These are phyloP conservation scores for Drosophila kohkoa DNA, from an alignment of 1,140 invertebrate genomes.

Conservation along the genomic window DNA sequence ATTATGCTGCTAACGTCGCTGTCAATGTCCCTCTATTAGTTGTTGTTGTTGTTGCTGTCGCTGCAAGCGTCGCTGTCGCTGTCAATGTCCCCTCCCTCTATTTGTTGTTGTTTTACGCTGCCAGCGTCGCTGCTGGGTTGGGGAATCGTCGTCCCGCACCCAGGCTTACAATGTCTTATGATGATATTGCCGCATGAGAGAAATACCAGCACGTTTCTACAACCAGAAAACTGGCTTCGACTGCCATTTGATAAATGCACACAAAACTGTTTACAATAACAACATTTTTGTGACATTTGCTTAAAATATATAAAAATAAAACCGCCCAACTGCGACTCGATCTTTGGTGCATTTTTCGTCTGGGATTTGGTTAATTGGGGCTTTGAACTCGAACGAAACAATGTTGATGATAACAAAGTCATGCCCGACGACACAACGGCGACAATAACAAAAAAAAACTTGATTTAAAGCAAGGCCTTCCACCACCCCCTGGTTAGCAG, in stretches of 20 bases:
- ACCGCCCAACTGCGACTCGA: conserved; percentile 42
- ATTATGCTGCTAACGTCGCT: conserved; percentile 68
- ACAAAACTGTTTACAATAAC: conserved; percentile 64
- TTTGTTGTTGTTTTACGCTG: background rate
- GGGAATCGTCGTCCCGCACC: conserved; percentile 40
- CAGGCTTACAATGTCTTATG: conserved; percentile 52
- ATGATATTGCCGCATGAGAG: conserved; percentile 59
- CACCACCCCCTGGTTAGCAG: conserved; percentile 15
- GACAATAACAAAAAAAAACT: conserved; percentile 50
- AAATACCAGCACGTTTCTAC: conserved; percentile 80
- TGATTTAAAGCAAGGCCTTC: conserved; percentile 66
- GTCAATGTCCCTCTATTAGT: conserved; percentile 2
- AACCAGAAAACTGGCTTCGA: conserved; percentile 48
- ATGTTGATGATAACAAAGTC: conserved; percentile 73
- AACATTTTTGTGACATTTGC: conserved; percentile 73
- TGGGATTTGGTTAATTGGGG: conserved; percentile 75
- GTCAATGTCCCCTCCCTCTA: background rate
- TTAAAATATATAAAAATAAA: conserved; percentile 38
- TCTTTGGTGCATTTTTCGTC: conserved; percentile 58
- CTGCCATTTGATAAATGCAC: conserved; percentile 76
- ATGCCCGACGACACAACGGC: conserved; percentile 29
- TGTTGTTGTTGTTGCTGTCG: conserved; percentile 6
- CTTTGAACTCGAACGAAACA: conserved; percentile 66
- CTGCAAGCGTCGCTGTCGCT: conserved; percentile 9
- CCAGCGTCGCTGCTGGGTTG: background rate